Base-by-base conservation (phyloP, 2,113 vertebrate species). In the Amazona guildingii region DNA sequence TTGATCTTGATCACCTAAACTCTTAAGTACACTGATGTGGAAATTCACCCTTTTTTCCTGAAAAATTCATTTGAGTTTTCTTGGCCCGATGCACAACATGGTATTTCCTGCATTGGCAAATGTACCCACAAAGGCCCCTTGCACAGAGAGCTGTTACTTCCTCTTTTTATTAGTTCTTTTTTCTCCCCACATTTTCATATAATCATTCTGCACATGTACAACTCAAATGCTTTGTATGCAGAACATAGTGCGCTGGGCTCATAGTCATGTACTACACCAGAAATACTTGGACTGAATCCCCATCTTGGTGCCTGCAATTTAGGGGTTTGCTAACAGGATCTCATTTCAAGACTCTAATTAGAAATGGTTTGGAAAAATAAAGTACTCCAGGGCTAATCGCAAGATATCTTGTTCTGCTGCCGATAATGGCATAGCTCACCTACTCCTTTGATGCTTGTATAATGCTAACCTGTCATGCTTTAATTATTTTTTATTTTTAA, bases 331-430 rank as follows among this genome's bases (percentile, higher is more conserved):
- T 80, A 72, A 72, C 44, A 91, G 69, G 67, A 91, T 80, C 70
- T 88, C 69, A 90, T 96, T 97, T 94, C 76, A 77, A 86, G 75
- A 62, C 17, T 77, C 76, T 97, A 96, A 97, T 96, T 96, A 95
- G 89, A 96, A 92, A 92, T 68, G 51, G 79, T 63, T 61, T 72
- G 55, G 87, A 94, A 94, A 86, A 96, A 94, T 90, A 87, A 96
- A 69, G 63, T 73, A 86, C 88, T 91, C 27, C 63, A 86, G 76
- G 72, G 74, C 87, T 94, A 95, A 94, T 86, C 12, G 1, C 3
- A 17, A 86, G 90, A 64, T 13, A 83, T 57, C 37, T 89, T 81
- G 57, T 83, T 94, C 67, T 89, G 84, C 70, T 85, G 80, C 82
- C 7, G 3, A 39, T 83, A 86, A 83, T 76, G 57, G 46, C 41